Percentiles rank a stretch among this genome's conserved stretches.
Evolutionary conservation across 2,113 vertebrate species (phyloP).

Genomic region (Boulengeromyrus knoepffleri): DNA sequence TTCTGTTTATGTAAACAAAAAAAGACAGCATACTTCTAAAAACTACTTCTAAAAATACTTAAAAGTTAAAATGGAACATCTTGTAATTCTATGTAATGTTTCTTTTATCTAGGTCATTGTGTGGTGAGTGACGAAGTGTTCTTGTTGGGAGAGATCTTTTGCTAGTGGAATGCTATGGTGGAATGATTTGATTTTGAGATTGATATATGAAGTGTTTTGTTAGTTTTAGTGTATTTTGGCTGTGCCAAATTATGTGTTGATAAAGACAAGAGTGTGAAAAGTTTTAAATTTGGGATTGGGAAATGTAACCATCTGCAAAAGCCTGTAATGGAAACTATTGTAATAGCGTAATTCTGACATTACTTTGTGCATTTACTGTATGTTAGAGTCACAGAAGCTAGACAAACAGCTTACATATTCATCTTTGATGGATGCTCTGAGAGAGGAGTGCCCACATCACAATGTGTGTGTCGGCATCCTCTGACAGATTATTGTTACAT

Average conservation of each 20-base stretch:
- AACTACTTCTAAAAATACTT: neutral
- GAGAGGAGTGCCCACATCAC: neutral
- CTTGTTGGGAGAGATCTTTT: neutral
- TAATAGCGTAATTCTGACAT: neutral
- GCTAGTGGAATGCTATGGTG: neutral
- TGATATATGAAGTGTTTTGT: neutral
- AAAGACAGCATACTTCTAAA: neutral
- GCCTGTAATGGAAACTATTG: neutral
- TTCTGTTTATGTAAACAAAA: neutral
- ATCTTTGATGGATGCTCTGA: neutral
- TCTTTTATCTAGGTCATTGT: neutral
- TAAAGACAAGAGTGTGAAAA: neutral
- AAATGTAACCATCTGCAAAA: neutral
- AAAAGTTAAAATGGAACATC: neutral
- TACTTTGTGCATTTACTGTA: neutral
- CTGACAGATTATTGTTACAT: neutral
- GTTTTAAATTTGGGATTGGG: neutral
- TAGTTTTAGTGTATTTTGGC: neutral
- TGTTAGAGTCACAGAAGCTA: neutral
- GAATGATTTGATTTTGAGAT: neutral
- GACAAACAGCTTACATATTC: neutral
- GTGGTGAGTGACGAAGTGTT: neutral
- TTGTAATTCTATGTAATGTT: neutral
- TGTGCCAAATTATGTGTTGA: neutral
- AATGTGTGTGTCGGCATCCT: neutral